phyloP scores from a whole-genome alignment of 2,888 invertebrate species.

The Dryomyza anilis region DNA sequence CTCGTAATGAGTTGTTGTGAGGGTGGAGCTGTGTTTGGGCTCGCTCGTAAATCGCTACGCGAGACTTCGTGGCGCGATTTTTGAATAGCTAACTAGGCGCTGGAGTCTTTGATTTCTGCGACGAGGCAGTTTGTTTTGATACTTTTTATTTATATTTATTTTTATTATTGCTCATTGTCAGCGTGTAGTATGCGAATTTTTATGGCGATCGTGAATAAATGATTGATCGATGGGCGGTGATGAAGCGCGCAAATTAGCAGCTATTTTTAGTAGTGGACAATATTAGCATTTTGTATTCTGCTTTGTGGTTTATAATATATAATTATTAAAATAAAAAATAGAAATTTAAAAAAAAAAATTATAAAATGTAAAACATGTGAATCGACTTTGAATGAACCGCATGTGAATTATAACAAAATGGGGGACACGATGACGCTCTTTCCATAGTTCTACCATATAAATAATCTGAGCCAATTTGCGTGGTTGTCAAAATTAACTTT shows the following conservation, averaged over 20 bases:
- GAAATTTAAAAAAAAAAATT: background rate
- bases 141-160: background rate
- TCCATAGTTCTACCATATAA: no score
- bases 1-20: no score
- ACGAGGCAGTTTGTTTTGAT: background rate
- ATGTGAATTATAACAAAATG: no score
- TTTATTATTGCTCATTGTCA: background rate
- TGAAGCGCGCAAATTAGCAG: background rate
- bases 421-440: no score
- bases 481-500: no score
- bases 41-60: slow-evolving; percentile 20
- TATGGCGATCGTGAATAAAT: slow-evolving; percentile 4
- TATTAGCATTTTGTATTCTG: background rate
- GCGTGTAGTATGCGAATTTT: background rate
- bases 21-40: slow-evolving; percentile 10
- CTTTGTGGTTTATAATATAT: background rate
- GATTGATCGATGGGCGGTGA: background rate
- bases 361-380: no score
- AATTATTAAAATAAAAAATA: no score
- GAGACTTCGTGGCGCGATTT: slow-evolving; percentile 40
- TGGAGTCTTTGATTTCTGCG: slow-evolving; percentile 35
- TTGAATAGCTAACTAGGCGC: slow-evolving; percentile 39
- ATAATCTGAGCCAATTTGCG: no score
- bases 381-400: no score
- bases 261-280: background rate